Evolutionary conservation across 2,113 vertebrate species (phyloP), one percentile per base, ranked within the genome.

Genomic region (Callipepla squamata): DNA sequence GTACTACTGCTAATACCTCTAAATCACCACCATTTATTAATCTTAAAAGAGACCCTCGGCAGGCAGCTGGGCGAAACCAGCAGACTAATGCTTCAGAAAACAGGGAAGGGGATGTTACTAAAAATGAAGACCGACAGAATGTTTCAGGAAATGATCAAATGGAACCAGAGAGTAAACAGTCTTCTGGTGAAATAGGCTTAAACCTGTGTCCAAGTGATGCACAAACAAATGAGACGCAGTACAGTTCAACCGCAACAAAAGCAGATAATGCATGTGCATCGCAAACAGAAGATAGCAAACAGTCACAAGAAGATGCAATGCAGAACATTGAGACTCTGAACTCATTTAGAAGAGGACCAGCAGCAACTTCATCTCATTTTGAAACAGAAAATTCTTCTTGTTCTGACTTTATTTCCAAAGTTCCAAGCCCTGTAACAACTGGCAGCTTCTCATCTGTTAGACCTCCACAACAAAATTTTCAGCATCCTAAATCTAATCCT

Each of bases 21-120:
- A 98, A 98, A 84, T 95, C 97, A 48, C 97, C 97, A 4, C 98
- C 93, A 10, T 95, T 98, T 90, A 96, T 97, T 91, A 98, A 98
- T 96, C 96, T 98, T 74, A 97, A 98, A 85, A 98, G 98, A 89
- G 96, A 98, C 93, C 98, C 98, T 26, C 98, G 98, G 80, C 98
- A 98, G 93, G 98, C 98, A 80, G 97, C 98, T 67, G 98, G 98
- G 93, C 98, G 98, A 89, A 98, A 97, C 93, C 97, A 98, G 86
- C 98, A 98, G 96, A 93, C 97, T 62, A 96, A 79, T 36, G 81
- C 97, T 76, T 92, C 94, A 5, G 98, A 98, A 96, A 97, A 80
- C 95, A 97, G 96, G 84, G 94, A 98, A 58, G 96, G 96, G 45
- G 97, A 98, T 5, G 47, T 55, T 48, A 88, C 78, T 81, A 97